Evolutionary conservation across 1,140 invertebrate genomes (phyloP).

Genomic region (Babylonia areolata): DNA sequence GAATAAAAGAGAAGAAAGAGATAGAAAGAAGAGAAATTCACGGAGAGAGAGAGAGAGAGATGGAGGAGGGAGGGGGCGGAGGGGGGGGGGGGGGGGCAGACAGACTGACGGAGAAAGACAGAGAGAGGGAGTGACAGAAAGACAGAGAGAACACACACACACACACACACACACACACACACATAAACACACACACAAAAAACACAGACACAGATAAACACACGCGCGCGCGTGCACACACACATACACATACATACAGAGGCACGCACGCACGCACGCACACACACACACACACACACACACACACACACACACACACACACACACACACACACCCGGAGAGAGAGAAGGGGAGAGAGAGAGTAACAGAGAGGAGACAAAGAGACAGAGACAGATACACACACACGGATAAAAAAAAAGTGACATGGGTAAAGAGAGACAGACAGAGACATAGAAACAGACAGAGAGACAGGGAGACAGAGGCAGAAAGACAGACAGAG

Average conservation of each 20-base stretch:
- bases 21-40: too few species aligned
- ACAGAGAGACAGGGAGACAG: neutral
- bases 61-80: too few species aligned
- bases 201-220: neutral
- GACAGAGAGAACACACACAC: too few species aligned
- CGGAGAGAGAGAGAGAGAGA: too few species aligned
- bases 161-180: neutral
- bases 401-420: neutral
- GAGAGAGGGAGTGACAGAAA: too few species aligned
- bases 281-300: neutral
- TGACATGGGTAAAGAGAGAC: neutral
- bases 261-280: neutral
- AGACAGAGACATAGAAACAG: neutral
- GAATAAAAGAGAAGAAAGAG: too few species aligned
- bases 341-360: neutral
- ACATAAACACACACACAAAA: neutral
- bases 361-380: too few species aligned
- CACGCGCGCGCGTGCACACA: neutral
- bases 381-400: too few species aligned
- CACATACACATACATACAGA: neutral
- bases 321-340: neutral
- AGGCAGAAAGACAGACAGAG: neutral
- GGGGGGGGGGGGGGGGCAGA: too few species aligned
- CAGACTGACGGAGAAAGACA: too few species aligned
- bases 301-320: conserved; percentile 1